These are phyloP conservation scores for Ornithorhynchus anatinus DNA, from an alignment of 2,113 vertebrate genomes.

Conservation along the genomic window DNA sequence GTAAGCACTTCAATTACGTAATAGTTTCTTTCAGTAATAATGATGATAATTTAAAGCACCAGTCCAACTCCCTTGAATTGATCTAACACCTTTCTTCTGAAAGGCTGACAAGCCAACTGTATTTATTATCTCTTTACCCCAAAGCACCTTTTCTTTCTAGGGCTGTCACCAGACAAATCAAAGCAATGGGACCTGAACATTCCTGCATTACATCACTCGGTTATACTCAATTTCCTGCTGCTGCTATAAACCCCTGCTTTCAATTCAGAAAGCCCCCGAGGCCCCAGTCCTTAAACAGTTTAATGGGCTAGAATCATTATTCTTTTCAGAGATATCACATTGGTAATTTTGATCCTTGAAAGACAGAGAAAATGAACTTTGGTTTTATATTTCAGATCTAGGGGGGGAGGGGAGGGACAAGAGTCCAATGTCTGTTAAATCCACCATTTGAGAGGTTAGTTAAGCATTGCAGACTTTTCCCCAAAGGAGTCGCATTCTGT, in stretches of 20 bases:
- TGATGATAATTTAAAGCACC: no score
- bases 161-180: fast-evolving
- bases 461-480: neutral
- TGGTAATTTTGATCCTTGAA: neutral
- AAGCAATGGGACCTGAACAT: neutral
- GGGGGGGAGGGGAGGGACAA: fast-evolving
- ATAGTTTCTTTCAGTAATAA: no score
- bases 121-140: no score
- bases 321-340: neutral
- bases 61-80: no score
- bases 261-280: fast-evolving
- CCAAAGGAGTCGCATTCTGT: neutral
- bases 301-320: fast-evolving
- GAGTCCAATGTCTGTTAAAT: neutral
- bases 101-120: no score
- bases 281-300: neutral
- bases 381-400: neutral
- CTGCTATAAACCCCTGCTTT: neutral
- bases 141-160: no score
- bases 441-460: neutral
- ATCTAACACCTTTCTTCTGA: no score
- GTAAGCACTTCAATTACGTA: no score
- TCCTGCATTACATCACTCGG: fast-evolving
- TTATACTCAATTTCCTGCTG: neutral
- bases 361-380: neutral